Base-by-base conservation (phyloP, 2,888 invertebrate genomes). In the Slavum lentiscoides region DNA sequence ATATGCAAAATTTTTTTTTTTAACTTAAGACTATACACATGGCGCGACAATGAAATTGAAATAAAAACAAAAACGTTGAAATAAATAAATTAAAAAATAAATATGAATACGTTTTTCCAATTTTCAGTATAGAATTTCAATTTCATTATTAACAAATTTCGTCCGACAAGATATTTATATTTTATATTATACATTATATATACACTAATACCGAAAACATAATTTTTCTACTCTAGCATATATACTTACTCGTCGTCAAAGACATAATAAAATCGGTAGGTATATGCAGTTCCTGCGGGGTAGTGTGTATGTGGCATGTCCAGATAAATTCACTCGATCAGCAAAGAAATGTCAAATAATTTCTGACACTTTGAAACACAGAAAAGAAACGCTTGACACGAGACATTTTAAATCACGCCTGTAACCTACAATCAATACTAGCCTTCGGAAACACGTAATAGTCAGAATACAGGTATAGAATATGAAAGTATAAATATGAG, bases 261-360 rank as follows among this genome's bases (percentile, higher is more conserved):
- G 23, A 80, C 64, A 80, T 58, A 39, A 77, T 62, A 72, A 72
- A 80, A 70, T 70, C 13, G 80, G 53, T 23, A 55, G 49, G 13
- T 49, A 49, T 49, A 49, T 49, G 49, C 59, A 80, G 30, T 70
- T 37, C 21, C 58, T 30, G 55, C 62, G 53, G 70, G 80, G 37
- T 23, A 77, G 77, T 61, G 37, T 49, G 43, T 43, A 6, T 30
- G 43, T 43, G 49, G 49, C 49, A 64, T 30, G 6, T 77, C 69
- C 69, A 69, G 62, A 77, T 80, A 80, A 72, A 77, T 69, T 80
- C 70, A 80, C 64, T 49, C 62, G 39, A 74, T 84, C 85, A 85
- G 85, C 85, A 85, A 85, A 85, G 85, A 82, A 85, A 85, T 85
- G 85, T 85, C 85, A 85, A 85, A 84, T 82, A 70, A 80, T 80